phyloP scores from a whole-genome alignment of 2,797 vertebrate species.

The Merluccius polli region DNA sequence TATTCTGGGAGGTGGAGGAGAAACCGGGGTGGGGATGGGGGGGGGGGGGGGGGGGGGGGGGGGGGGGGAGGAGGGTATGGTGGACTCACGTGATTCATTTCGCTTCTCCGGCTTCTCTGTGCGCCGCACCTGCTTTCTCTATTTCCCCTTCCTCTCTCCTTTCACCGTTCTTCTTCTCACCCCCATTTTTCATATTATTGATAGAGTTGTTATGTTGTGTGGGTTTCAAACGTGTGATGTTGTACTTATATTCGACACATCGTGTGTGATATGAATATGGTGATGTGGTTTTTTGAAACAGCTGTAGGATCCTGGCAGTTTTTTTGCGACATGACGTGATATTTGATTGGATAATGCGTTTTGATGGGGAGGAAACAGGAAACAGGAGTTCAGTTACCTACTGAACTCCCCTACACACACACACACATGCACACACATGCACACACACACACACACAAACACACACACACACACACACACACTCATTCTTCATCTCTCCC shows the following conservation, averaged over 20 bases:
- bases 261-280: too few species aligned
- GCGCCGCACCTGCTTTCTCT: not conserved
- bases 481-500: not conserved
- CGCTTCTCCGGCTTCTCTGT: not conserved
- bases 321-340: not conserved
- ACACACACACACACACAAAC: not conserved
- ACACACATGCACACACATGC: too few species aligned
- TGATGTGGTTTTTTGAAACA: not conserved
- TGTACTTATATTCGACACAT: too few species aligned
- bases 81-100: not conserved
- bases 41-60: too few species aligned
- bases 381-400: not conserved
- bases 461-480: not conserved
- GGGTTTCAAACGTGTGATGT: not conserved
- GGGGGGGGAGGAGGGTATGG: not conserved
- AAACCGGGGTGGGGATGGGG: too few species aligned
- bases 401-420: too few species aligned
- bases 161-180: not conserved
- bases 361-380: not conserved
- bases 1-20: not conserved
- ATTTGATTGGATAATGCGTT: not conserved
- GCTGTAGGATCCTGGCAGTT: not conserved
- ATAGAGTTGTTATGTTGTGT: not conserved
- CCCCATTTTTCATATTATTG: not conserved
- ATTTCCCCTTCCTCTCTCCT: not conserved